Base-by-base conservation (phyloP, 2,113 vertebrate species). In the Apteryx mantelli region DNA sequence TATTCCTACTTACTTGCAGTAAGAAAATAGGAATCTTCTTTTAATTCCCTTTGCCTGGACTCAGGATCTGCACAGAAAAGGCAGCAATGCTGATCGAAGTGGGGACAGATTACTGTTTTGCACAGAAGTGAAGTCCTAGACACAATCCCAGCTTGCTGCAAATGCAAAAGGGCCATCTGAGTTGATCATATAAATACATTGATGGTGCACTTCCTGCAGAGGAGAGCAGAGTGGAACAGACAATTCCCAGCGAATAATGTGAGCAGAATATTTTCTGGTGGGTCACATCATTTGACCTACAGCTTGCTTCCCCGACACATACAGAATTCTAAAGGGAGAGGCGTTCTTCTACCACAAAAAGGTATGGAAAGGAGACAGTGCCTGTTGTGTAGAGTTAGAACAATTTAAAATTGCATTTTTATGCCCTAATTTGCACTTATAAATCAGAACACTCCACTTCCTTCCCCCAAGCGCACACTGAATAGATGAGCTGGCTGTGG, bases 381-480 rank as follows among this genome's bases (percentile, higher is more conserved):
- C 28, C 36, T 86, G 85, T 70, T 63, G 11, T 42, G 19, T 28
- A 83, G 34, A 80, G 11, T 5, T 60, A 46, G 14, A 88, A 55
- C 20, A 93, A 76, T 5, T 77, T 68, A 36, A 64, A 80, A 22
- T 3, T 34, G 14, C 13, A 68, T 11, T 68, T 83, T 13, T 83
- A 1, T 60, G 10, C 22, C 22, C 50, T 76, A 44, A 65, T 88
- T 88, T 63, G 32, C 13, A 7, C 30, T 80, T 66, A 44, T 7
- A 68, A n/a, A 63, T 68, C 24, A 56, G 40, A 92, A 74, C 2
- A 7, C 8, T 66, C 6, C 38, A 34, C 15, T 78, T 88, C 11
- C 6, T 8, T 68, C 2, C 40, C 20, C 3, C 19, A 78, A 21
- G 18, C 1, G 1, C 20, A 8, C 21, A n/a, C 2, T 5, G 8